Percentiles rank a stretch among this genome's conserved stretches.
Conservation (phyloP, 1,140 invertebrate species). For the Habropoda laboriosa region DNA sequence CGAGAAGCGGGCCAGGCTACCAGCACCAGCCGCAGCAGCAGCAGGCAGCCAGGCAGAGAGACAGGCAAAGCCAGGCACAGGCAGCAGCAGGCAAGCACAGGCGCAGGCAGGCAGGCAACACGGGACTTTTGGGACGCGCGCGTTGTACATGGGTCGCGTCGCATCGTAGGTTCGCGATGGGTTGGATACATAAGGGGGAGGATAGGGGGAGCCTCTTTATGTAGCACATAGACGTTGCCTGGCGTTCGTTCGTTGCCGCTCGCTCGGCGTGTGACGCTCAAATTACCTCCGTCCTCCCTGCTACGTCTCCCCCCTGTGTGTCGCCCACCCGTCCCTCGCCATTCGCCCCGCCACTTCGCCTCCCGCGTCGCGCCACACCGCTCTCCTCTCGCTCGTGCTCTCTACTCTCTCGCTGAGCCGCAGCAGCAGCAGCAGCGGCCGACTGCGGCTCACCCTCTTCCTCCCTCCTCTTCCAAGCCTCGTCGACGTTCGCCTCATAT, state of each 20-base stretch:
- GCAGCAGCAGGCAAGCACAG: background rate
- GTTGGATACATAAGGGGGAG: conserved; percentile 73
- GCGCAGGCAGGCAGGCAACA: conserved; percentile 54
- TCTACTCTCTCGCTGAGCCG: conserved; percentile 38
- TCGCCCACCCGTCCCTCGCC: conserved; percentile 18
- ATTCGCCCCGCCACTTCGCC: conserved; percentile 31
- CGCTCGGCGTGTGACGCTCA: conserved; percentile 81
- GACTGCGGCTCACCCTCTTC: conserved; percentile 28
- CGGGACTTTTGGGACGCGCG: conserved; percentile 76
- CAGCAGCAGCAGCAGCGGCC: conserved; percentile 39
- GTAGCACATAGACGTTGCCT: conserved; percentile 79
- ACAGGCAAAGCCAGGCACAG: background rate
- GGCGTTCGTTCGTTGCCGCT: conserved; percentile 74
- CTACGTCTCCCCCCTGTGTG: conserved; percentile 53
- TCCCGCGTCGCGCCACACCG: conserved; percentile 34
- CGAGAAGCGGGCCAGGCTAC: conserved; percentile 39
- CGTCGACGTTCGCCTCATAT: background rate
- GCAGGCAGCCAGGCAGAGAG: conserved; percentile 12
- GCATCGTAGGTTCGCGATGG: conserved; percentile 77
- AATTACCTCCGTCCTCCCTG: conserved; percentile 75
- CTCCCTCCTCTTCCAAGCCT: conserved; percentile 1
- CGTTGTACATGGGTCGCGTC: conserved; percentile 75
- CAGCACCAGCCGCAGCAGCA: background rate
- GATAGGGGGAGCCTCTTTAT: conserved; percentile 75
- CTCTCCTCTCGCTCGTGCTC: conserved; percentile 17